Percentiles rank a stretch among this genome's conserved stretches.
Conservation (phyloP, 2,797 vertebrate species). For the Coregonus sp. region DNA sequence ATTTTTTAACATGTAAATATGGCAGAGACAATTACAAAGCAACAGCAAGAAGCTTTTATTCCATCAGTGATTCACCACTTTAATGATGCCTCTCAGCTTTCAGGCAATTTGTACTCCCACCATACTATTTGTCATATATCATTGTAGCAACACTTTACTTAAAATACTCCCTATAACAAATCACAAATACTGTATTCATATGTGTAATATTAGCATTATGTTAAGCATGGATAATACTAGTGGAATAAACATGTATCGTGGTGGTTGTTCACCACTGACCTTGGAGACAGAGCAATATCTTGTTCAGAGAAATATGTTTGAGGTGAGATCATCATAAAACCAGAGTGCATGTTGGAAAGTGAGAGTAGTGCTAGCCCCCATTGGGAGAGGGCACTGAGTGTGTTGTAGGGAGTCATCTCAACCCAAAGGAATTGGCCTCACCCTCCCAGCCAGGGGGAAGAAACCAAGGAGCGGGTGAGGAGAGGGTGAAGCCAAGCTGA, state of each 20-base stretch:
- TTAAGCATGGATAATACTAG: not conserved
- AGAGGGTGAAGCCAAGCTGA: constrained; percentile 31
- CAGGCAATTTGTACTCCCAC: constrained; percentile 74
- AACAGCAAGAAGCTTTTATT: constrained; percentile 74
- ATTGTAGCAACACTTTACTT: constrained; percentile 62
- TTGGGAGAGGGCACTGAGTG: constrained; percentile 14
- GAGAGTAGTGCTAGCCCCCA: not conserved
- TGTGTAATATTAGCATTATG: not conserved
- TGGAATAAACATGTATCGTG: constrained; percentile 20
- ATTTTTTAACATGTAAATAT: constrained; percentile 77
- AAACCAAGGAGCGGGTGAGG: constrained; percentile 37
- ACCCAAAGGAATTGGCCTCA: constrained; percentile 34
- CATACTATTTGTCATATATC: constrained; percentile 66
- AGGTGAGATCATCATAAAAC: constrained; percentile 11
- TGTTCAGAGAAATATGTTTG: constrained; percentile 27
- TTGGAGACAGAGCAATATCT: constrained; percentile 16
- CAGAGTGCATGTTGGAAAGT: constrained; percentile 20
- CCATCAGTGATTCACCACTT: constrained; percentile 70
- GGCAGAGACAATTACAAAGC: constrained; percentile 74
- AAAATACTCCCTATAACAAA: constrained; percentile 60
- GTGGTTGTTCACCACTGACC: constrained; percentile 19
- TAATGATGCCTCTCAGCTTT: constrained; percentile 72
- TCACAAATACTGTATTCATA: constrained; percentile 29
- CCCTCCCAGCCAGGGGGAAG: constrained; percentile 28
- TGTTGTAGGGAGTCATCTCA: constrained; percentile 21